Percentiles rank a stretch among this genome's conserved stretches.
Evolutionary conservation across 2,797 vertebrate species (phyloP).

Genomic region (Myiotriccus ornatus): DNA sequence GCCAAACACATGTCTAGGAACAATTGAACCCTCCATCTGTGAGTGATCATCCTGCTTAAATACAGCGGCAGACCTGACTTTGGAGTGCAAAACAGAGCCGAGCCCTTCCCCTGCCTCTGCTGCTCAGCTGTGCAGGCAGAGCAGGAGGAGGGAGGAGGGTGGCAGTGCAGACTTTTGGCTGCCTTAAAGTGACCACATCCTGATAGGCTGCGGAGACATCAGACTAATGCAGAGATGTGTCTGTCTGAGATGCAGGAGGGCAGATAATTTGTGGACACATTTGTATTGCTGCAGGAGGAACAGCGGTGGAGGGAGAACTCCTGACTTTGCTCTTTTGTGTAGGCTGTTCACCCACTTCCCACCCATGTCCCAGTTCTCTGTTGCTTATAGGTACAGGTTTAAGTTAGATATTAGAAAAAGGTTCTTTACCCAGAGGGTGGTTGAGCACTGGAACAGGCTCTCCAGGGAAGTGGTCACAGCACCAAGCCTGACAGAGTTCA

Average conservation of each 20-base stretch:
- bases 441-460: not conserved
- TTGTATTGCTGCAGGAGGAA: not conserved
- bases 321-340: not conserved
- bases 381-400: not conserved
- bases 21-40: not conserved
- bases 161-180: slow-evolving; percentile 19
- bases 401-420: not conserved
- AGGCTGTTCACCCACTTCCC: not conserved
- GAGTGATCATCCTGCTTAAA: not conserved
- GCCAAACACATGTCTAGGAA: not conserved
- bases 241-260: not conserved
- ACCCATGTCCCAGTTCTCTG: rapidly evolving
- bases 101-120: not conserved
- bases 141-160: not conserved
- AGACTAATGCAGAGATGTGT: not conserved
- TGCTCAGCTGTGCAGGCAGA: not conserved
- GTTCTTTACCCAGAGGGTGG: not conserved
- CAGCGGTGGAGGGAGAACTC: not conserved
- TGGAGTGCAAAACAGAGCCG: not conserved
- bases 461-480: too few relatives aligned
- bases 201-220: not conserved
- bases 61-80: not conserved
- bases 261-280: not conserved
- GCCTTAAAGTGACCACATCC: slow-evolving; percentile 36
- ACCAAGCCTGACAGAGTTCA: not conserved